Evolutionary conservation across 2,797 vertebrate species (phyloP), one percentile per base, ranked within the genome.

Genomic region (Cynodonichthys magdalenae): DNA sequence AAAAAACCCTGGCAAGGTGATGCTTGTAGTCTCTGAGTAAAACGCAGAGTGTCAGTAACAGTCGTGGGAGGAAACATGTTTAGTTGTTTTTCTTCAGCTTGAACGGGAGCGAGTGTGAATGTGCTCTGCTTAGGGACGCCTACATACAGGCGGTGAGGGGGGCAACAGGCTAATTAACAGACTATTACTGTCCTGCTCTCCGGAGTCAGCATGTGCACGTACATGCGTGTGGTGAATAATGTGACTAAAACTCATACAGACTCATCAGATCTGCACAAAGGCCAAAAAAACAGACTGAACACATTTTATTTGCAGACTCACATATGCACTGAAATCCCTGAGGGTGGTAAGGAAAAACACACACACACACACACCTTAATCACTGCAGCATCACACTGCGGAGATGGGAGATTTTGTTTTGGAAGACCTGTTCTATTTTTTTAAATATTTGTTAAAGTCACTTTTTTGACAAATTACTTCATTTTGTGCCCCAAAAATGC

Each of bases 131-230:
- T 56, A 47, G 56, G 44, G 12, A 74, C 76, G 36, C 80, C 81
- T 66, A 71, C 81, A 77, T 71, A 53, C 72, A 65, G 56, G 75
- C 77, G 3, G 24, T n/a, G n/a, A 71, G 75, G 74, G 75, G 77
- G 82, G 79, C 82, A 81, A 82, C 82, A 75, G 71, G 75, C 80
- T 83, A 83, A 88, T 85, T 84, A 89, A 84, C 80, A 77, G 75
- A 74, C 81, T 78, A 83, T 83, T 84, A 77, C 74, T 72, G 70
- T 74, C 29, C 67, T 68, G 65, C 60, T 87, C 80, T 72, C 74
- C 64, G 56, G 74, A 75, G 71, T 54, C 48, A 14, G 44, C 12
- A 31, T 29, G 3, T 28, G 41, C 48, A 10, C 50, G n/a, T 49
- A 17, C 52, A 54, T 10, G 48, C 20, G 50, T 51, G 28, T 44